phyloP scores from a whole-genome alignment of 2,797 vertebrate species.

The Malurus splendens region DNA sequence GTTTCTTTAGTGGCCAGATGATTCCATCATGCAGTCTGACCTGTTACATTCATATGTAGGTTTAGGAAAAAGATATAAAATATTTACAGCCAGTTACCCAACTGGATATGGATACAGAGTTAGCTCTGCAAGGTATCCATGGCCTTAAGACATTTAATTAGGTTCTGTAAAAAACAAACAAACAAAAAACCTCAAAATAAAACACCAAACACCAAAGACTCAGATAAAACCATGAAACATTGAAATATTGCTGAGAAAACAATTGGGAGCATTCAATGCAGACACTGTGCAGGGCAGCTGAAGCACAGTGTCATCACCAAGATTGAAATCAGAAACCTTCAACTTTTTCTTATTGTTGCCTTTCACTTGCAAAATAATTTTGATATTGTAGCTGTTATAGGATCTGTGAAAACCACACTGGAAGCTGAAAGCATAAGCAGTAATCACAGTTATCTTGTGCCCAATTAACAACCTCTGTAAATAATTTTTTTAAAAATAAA shows the following conservation, averaged over 20 bases:
- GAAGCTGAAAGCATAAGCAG: background rate
- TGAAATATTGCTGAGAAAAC: background rate
- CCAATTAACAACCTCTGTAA: background rate
- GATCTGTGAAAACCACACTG: background rate
- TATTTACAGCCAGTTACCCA: slow-evolving; percentile 57
- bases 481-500: background rate
- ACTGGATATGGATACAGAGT: slow-evolving; percentile 53
- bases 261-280: background rate
- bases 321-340: background rate
- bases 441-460: background rate
- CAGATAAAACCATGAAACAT: background rate
- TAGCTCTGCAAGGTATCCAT: slow-evolving; percentile 56
- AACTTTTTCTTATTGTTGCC: background rate
- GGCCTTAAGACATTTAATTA: slow-evolving; percentile 56
- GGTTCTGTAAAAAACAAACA: slow-evolving; percentile 54
- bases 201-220: slow-evolving; percentile 10
- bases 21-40: slow-evolving; percentile 41
- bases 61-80: slow-evolving; percentile 41
- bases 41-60: slow-evolving; percentile 29
- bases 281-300: background rate
- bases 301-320: background rate
- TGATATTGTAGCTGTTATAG: background rate
- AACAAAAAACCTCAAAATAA: slow-evolving; percentile 44
- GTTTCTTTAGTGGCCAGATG: slow-evolving; percentile 41
- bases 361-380: background rate